These are phyloP conservation scores for Zaprionus taronus DNA, from an alignment of 1,140 invertebrate genomes.

Conservation along the genomic window DNA sequence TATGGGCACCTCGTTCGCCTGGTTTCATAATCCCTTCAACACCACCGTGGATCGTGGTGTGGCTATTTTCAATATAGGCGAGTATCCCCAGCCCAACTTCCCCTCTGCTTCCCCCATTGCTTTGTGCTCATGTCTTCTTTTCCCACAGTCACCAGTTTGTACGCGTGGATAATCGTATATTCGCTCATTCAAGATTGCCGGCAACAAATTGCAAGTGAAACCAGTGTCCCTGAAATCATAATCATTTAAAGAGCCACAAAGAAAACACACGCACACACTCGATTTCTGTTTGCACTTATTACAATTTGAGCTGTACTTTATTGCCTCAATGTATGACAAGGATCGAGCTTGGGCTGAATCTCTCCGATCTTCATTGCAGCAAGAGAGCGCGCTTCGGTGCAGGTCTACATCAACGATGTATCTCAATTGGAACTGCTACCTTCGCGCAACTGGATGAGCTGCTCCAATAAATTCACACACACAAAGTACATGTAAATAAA, in stretches of 20 bases:
- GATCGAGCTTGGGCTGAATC: not conserved
- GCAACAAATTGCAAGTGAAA: not conserved
- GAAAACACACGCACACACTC: not conserved
- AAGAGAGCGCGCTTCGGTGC: not conserved
- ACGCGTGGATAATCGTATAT: not conserved
- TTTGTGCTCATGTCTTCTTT: too few relatives aligned
- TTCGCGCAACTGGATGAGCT: constrained; percentile 43
- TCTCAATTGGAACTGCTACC: constrained; percentile 17
- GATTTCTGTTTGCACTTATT: not conserved
- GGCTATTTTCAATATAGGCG: not conserved
- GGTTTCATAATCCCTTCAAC: not conserved
- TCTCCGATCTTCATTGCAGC: not conserved
- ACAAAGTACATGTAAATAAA: constrained; percentile 66
- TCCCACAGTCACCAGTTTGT: not conserved
- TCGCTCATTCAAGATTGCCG: not conserved
- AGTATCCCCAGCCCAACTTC: not conserved
- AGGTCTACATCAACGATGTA: not conserved
- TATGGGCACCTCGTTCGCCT: not conserved
- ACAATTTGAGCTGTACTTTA: not conserved
- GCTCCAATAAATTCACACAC: constrained; percentile 62
- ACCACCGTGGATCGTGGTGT: not conserved
- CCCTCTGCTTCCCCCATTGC: not conserved
- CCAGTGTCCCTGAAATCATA: not conserved
- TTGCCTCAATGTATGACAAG: not conserved
- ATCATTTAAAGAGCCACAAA: not conserved